Evolutionary conservation across 2,113 vertebrate species (phyloP).

Genomic region (Rana temporaria): DNA sequence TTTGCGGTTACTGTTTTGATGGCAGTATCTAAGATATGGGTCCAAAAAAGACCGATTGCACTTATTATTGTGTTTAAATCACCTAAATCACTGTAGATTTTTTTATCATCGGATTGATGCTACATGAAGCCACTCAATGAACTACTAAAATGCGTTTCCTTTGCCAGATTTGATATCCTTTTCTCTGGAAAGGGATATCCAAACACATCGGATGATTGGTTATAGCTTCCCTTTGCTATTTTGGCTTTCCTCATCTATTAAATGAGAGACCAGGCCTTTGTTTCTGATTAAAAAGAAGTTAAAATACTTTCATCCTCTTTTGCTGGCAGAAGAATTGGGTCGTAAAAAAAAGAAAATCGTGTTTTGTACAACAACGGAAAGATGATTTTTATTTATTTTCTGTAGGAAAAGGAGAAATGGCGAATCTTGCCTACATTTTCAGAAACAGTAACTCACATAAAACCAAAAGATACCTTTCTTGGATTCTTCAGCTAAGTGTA

Average conservation of each 20-base stretch:
- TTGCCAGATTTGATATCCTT: background rate
- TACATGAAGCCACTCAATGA: background rate
- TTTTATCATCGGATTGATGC: slow-evolving; percentile 17
- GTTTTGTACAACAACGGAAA: background rate
- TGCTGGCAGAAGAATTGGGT: background rate
- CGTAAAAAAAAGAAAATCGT: background rate
- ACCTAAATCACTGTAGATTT: slow-evolving; percentile 6
- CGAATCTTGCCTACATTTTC: too few relatives aligned
- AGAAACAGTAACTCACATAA: too few relatives aligned
- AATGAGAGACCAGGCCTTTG: slow-evolving; percentile 6
- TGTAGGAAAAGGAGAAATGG: background rate
- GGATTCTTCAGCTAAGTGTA: too few relatives aligned
- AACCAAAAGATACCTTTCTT: too few relatives aligned
- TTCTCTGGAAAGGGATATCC: slow-evolving; percentile 40
- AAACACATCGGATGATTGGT: slow-evolving; percentile 42
- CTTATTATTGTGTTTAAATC: slow-evolving; percentile 23
- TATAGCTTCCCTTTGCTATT: slow-evolving; percentile 30
- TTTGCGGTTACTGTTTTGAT: slow-evolving; percentile 60
- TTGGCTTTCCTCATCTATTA: slow-evolving; percentile 40
- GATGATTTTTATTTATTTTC: background rate
- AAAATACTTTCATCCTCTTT: slow-evolving; percentile 16
- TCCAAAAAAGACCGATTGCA: background rate
- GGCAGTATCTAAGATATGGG: slow-evolving; percentile 28
- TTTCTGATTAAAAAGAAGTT: slow-evolving; percentile 39
- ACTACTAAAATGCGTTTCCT: slow-evolving; percentile 36